These are phyloP conservation scores for Centropus bengalensis DNA, from an alignment of 2,113 vertebrate species.

Conservation along the genomic window DNA sequence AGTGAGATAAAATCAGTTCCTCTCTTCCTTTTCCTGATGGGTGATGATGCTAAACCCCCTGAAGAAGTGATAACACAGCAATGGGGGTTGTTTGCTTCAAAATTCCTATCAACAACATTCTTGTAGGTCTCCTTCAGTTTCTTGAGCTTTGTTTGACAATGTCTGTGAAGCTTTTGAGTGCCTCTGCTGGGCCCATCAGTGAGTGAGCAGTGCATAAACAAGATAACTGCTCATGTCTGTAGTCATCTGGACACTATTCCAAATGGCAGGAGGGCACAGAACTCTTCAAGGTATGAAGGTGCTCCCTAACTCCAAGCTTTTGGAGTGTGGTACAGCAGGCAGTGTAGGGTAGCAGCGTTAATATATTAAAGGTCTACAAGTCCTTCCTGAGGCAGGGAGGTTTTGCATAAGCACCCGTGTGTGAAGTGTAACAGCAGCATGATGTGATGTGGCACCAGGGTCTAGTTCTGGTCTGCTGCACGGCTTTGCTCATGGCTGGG, in stretches of 20 bases:
- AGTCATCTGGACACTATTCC: not conserved
- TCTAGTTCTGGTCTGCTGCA: not conserved
- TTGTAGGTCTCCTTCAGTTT: not conserved
- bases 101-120: not conserved
- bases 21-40: not conserved
- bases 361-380: not conserved
- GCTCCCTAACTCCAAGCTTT: not conserved
- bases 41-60: not conserved
- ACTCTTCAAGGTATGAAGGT: not conserved
- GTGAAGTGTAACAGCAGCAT: not conserved
- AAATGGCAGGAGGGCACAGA: not conserved
- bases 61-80: not conserved
- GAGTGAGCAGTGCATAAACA: not conserved
- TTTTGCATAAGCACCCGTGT: not conserved
- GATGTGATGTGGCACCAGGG: not conserved
- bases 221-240: not conserved
- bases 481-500: not conserved
- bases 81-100: not conserved
- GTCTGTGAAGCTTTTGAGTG: not conserved
- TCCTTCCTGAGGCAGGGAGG: not conserved
- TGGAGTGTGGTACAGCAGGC: not conserved
- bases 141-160: not conserved
- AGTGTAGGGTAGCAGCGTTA: not conserved
- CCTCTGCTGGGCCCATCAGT: not conserved
- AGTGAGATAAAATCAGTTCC: not conserved